phyloP scores from a whole-genome alignment of 2,888 invertebrate genomes.

The Hypselothyrea guttata region DNA sequence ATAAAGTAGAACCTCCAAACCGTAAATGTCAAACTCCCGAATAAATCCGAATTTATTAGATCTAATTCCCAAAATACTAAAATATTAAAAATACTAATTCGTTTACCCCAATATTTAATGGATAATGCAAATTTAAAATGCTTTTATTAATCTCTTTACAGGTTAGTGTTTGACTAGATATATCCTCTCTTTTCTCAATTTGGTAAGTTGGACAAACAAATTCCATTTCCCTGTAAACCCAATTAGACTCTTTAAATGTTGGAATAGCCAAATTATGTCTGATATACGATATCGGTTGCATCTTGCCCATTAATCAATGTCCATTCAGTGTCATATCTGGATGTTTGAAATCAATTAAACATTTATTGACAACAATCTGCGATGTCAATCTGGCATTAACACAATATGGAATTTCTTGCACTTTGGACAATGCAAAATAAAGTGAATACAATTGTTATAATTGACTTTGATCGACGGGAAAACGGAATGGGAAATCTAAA shows the following conservation, averaged over 20 bases:
- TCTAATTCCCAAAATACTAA: background rate
- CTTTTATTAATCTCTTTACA: background rate
- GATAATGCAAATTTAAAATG: too few species aligned
- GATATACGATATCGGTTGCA: conserved; percentile 7
- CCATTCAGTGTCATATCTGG: conserved; percentile 27
- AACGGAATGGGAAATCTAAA: too few species aligned
- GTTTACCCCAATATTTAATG: too few species aligned
- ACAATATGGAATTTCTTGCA: conserved; percentile 34
- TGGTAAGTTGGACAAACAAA: conserved; percentile 1
- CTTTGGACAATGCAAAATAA: too few species aligned
- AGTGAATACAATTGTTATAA: too few species aligned
- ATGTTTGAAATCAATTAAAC: conserved; percentile 57
- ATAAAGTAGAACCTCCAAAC: too few species aligned
- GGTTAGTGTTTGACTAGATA: too few species aligned
- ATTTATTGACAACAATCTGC: conserved; percentile 52
- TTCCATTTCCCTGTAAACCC: too few species aligned
- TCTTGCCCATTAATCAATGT: conserved; percentile 45
- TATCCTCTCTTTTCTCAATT: background rate
- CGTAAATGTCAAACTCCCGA: too few species aligned
- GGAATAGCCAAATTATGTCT: background rate
- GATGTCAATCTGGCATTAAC: conserved; percentile 18
- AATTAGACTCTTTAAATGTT: background rate
- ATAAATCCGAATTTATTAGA: too few species aligned
- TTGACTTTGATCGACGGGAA: too few species aligned
- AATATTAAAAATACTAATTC: background rate